Conservation (phyloP, 2,113 vertebrate genomes). For the Isichthys henryi region DNA sequence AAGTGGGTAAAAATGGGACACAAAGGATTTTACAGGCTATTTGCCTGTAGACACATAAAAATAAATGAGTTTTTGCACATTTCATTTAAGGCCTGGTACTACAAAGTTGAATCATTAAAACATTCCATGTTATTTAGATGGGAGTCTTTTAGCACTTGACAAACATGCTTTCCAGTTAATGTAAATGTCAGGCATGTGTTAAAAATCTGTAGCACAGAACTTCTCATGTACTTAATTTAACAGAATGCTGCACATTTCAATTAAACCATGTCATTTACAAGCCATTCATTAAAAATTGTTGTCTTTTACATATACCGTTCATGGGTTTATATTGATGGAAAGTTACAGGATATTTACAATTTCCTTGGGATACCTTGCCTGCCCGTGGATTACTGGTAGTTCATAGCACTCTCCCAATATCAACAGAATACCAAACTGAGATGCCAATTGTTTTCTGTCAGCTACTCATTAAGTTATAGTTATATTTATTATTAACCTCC, state of each 20-base stretch:
- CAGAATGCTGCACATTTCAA: neutral
- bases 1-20: neutral
- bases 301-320: neutral
- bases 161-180: constrained; percentile 36
- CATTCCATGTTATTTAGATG: constrained; percentile 32
- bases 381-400: neutral
- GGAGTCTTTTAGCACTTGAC: constrained; percentile 30
- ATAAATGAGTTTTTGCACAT: neutral
- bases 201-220: constrained; percentile 20
- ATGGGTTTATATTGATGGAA: neutral
- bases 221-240: neutral
- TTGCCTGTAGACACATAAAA: neutral
- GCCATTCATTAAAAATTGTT: neutral
- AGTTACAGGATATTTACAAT: neutral
- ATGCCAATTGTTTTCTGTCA: constrained; percentile 2
- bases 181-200: constrained; percentile 23
- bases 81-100: constrained; percentile 27
- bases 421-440: neutral
- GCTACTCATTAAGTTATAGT: constrained; percentile 10
- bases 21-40: neutral
- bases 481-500: neutral
- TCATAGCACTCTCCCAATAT: neutral
- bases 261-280: constrained; percentile 12
- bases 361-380: neutral
- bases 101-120: constrained; percentile 31